phyloP scores from a whole-genome alignment of 92 coral and sea anemone genomes.

The Actinostola sp. region DNA sequence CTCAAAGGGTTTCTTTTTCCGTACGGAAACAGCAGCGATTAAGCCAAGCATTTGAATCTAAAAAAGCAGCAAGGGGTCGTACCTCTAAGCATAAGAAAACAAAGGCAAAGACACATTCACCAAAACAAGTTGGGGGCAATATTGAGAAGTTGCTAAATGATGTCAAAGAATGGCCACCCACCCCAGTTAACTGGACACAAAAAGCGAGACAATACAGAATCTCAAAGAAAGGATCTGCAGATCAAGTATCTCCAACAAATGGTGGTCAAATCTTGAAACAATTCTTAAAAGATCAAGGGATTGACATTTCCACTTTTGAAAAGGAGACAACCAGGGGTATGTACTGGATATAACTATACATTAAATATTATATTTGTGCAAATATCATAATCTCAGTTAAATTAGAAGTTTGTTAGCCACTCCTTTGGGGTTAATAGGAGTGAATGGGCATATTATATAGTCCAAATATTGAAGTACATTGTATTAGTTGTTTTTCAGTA shows the following conservation, averaged over 20 bases:
- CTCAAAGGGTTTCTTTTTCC: conserved; percentile 14
- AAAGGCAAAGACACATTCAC: neutral
- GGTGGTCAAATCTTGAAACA: conserved; percentile 16
- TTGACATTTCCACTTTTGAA: conserved; percentile 18
- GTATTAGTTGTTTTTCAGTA: no score
- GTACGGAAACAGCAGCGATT: conserved; percentile 20
- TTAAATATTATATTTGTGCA: no score
- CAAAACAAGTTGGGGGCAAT: neutral
- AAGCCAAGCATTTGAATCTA: conserved; percentile 24
- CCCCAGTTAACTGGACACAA: conserved; percentile 9
- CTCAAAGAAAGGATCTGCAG: neutral
- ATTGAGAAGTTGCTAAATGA: conserved; percentile 6
- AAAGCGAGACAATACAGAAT: conserved; percentile 8
- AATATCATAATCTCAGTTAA: no score
- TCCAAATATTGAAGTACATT: no score
- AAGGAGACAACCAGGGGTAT: neutral
- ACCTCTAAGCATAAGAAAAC: neutral
- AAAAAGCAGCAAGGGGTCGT: neutral
- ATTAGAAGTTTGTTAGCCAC: no score
- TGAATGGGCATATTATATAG: no score
- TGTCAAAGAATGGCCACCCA: conserved; percentile 11
- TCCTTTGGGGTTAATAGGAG: no score
- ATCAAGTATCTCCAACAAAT: neutral
- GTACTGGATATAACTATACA: neutral
- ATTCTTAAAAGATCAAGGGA: conserved; percentile 13